Base-by-base conservation (phyloP, 2,888 invertebrate genomes). In the Sminthurinus aureus region DNA sequence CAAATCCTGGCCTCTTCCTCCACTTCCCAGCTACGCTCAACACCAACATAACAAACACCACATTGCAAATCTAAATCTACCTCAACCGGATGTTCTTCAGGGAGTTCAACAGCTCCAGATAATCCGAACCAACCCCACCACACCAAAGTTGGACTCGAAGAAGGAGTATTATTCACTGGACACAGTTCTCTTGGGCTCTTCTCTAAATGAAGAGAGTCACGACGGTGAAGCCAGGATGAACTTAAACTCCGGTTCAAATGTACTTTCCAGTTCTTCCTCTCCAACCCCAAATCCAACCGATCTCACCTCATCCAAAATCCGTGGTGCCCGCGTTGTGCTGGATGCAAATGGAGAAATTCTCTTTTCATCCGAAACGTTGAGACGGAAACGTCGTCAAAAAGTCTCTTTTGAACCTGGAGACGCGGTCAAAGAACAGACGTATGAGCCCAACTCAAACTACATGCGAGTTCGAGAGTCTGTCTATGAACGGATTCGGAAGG, bases 341-440 rank as follows among this genome's bases (percentile, higher is more conserved):
- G 88, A 88, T 83, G 87, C 88, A 12, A 88, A 88, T 81, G 88
- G 88, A 18, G 87, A 88, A 81, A 88, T 88, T 20, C 87, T 88
- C 6, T 88, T 88, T 75, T 86, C 88, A 4, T 88, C 88, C 3
- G 88, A 88, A 67, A 88, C 88, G 0, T 83, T 88, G 26, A 51
- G 87, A 71, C 76, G 88, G 20, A 88, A 88, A 69, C 78, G 86
- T 11, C 85, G 86, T 20, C 87, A 85, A 76, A 88, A 88, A 64
- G 87, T 88, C 1, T 87, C 87, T 22, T 88, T 88, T 84, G 88
- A 88, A 51, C 88, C 88, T 3, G 88, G 88, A 2, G 83, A 86
- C 12, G 88, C 88, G 0, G 88, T 88, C 51, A 88, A 87, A 83
- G 79, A 84, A 2, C 85, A 81, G 13, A 87, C 86, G 26, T 88